Percentiles rank a stretch among this genome's conserved stretches.
These are phyloP conservation scores for Crocodylus rhombifer DNA, from an alignment of 2,797 vertebrate species.

Conservation along the genomic window DNA sequence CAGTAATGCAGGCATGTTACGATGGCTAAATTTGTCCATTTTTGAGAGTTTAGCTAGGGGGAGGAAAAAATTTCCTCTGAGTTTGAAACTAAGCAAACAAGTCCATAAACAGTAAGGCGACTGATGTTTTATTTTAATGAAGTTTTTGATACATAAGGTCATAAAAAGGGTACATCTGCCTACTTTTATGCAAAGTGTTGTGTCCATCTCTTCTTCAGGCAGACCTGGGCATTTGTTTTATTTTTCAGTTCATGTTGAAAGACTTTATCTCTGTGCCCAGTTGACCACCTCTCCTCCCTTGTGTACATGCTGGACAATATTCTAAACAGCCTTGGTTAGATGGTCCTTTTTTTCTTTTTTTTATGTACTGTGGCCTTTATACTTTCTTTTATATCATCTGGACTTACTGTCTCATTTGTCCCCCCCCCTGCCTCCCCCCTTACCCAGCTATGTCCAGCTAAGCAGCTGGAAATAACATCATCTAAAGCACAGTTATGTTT, in stretches of 20 bases:
- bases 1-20: background rate
- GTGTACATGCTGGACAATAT: constrained; percentile 1
- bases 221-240: constrained; percentile 14
- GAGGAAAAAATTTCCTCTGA: background rate
- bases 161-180: background rate
- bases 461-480: constrained; percentile 75
- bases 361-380: constrained; percentile 50
- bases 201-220: background rate
- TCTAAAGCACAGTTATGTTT: constrained; percentile 60
- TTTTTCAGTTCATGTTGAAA: constrained; percentile 43
- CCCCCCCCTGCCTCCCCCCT: background rate
- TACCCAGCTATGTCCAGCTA: constrained; percentile 52
- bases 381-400: constrained; percentile 63
- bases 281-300: background rate
- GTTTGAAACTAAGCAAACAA: background rate
- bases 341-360: constrained; percentile 25
- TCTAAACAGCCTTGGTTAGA: constrained; percentile 34
- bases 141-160: background rate
- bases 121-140: constrained; percentile 41
- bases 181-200: background rate
- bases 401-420: constrained; percentile 67
- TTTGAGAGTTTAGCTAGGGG: background rate
- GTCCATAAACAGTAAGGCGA: background rate
- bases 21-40: background rate
- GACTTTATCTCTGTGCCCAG: background rate